Evolutionary conservation across 2,888 invertebrate genomes (phyloP).

Genomic region (Yponomeuta malinellus): DNA sequence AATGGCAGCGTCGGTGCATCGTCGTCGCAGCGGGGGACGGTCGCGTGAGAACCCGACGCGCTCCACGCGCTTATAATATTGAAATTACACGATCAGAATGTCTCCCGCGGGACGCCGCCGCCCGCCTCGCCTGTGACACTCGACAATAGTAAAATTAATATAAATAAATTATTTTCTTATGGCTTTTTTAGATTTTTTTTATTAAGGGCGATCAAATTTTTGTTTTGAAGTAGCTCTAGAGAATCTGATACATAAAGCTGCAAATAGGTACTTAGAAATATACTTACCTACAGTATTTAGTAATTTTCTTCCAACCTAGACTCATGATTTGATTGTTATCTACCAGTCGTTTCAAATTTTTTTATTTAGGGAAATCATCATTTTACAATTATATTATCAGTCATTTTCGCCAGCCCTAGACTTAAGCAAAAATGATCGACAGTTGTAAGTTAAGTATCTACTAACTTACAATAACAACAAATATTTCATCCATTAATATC

Average conservation of each 20-base stretch:
- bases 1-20: not conserved
- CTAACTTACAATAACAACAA: no score
- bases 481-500: no score
- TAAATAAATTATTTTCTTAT: slow-evolving; percentile 7
- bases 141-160: slow-evolving; percentile 4
- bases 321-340: no score
- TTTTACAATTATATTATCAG: no score
- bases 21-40: slow-evolving; percentile 30
- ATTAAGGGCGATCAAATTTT: not conserved
- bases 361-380: no score
- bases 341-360: no score
- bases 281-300: no score
- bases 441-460: no score
- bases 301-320: no score
- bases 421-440: no score
- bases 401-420: no score
- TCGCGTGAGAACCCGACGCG: slow-evolving; percentile 58
- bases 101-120: slow-evolving; percentile 41
- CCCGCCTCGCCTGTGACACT: slow-evolving; percentile 29
- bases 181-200: not conserved
- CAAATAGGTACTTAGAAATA: no score
- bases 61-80: slow-evolving; percentile 52
- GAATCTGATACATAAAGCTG: not conserved
- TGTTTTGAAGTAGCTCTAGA: not conserved
- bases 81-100: slow-evolving; percentile 40